A percentile compares a stretch with the other conserved stretches of the same genome.
Evolutionary conservation across 1,140 invertebrate species (phyloP).

Genomic region (Phymastichus coffea): DNA sequence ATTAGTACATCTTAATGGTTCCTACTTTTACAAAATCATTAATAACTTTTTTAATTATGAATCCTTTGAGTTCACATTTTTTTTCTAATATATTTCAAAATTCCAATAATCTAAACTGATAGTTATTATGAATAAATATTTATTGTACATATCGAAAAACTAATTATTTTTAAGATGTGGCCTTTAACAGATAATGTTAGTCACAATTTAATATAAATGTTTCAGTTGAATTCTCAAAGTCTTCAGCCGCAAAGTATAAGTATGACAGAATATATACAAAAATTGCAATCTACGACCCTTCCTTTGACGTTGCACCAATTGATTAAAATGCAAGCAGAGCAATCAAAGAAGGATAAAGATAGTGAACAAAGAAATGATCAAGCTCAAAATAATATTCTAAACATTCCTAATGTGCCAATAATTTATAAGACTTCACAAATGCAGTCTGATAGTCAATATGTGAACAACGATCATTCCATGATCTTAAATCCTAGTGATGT

Average conservation of each 20-base stretch:
- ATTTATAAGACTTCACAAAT: slow-evolving; percentile 46
- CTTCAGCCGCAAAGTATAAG: slow-evolving; percentile 44
- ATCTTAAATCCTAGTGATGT: slow-evolving; percentile 46
- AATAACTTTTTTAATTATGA: too few species aligned
- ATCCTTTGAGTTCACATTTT: too few species aligned
- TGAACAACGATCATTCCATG: slow-evolving; percentile 45
- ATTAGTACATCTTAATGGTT: too few species aligned
- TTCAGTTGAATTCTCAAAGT: slow-evolving; percentile 40
- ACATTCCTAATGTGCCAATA: slow-evolving; percentile 52
- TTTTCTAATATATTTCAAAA: slow-evolving; percentile 11
- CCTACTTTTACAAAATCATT: too few species aligned
- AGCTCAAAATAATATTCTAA: slow-evolving; percentile 50
- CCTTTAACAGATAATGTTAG: too few species aligned
- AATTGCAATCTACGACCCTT: slow-evolving; percentile 49
- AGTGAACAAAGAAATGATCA: slow-evolving; percentile 47
- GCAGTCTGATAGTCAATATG: slow-evolving; percentile 45
- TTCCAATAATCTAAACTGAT: slow-evolving; percentile 15
- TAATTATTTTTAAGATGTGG: slow-evolving; percentile 10
- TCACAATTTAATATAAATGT: too few species aligned
- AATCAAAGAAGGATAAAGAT: slow-evolving; percentile 48
- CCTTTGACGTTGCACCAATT: slow-evolving; percentile 52
- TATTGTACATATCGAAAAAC: background rate
- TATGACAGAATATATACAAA: slow-evolving; percentile 54
- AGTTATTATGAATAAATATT: slow-evolving; percentile 1
- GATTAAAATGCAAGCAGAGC: slow-evolving; percentile 50